Percentiles rank a stretch among this genome's conserved stretches.
phyloP scores from a whole-genome alignment of 2,888 invertebrate genomes.

The Drosophila anomelani region DNA sequence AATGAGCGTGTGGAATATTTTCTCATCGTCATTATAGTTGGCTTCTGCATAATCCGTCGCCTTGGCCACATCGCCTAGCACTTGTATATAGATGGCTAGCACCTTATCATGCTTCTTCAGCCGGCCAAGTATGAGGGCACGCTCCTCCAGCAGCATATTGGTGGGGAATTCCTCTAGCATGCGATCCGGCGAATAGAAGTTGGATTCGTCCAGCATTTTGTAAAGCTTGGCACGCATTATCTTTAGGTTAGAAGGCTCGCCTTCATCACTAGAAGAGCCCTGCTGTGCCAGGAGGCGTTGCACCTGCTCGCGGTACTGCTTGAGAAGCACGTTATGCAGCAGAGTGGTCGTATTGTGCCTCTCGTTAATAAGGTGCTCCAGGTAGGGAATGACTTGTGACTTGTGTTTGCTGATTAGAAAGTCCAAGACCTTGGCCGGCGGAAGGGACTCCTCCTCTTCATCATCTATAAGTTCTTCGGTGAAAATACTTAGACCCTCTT shows the following conservation, averaged over 20 bases:
- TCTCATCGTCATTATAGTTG: slow-evolving; percentile 86
- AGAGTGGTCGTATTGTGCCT: slow-evolving; percentile 94
- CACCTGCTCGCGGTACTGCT: slow-evolving; percentile 93
- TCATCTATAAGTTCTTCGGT: slow-evolving; percentile 90
- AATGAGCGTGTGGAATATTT: slow-evolving; percentile 79
- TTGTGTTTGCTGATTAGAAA: slow-evolving; percentile 94
- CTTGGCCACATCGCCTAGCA: slow-evolving; percentile 92
- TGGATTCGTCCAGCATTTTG: slow-evolving; percentile 92
- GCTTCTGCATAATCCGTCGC: slow-evolving; percentile 94
- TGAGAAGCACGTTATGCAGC: slow-evolving; percentile 96
- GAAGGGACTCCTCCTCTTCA: slow-evolving; percentile 91
- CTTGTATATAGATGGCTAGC: slow-evolving; percentile 95
- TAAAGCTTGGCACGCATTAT: slow-evolving; percentile 87
- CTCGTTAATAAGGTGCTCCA: slow-evolving; percentile 96
- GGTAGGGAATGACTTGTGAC: slow-evolving; percentile 93
- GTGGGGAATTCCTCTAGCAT: slow-evolving; percentile 94
- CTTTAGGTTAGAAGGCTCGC: slow-evolving; percentile 66
- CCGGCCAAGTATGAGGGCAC: slow-evolving; percentile 96
- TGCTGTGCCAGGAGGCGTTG: slow-evolving; percentile 82
- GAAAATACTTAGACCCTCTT: slow-evolving; percentile 95
- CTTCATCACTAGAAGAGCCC: slow-evolving; percentile 42
- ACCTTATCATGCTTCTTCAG: slow-evolving; percentile 96
- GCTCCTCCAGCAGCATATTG: slow-evolving; percentile 94
- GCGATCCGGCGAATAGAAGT: slow-evolving; percentile 93
- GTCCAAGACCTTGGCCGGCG: slow-evolving; percentile 94